phyloP scores from a whole-genome alignment of 2,113 vertebrate genomes.

The Phylloscopus trochiloides region DNA sequence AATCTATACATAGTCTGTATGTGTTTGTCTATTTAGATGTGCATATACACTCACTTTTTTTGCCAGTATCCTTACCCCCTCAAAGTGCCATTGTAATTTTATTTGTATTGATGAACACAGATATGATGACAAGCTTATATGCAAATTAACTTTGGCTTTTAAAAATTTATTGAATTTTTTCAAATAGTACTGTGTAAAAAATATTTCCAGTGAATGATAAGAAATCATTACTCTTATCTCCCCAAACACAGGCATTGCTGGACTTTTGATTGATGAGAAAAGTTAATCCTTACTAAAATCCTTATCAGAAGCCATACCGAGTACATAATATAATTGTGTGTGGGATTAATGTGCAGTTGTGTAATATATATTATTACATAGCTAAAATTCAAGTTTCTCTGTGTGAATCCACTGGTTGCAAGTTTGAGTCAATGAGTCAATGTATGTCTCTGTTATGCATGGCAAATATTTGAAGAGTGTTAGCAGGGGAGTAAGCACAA shows the following conservation, averaged over 20 bases:
- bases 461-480: background rate
- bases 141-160: background rate
- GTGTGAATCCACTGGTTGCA: background rate
- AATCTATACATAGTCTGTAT: background rate
- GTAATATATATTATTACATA: background rate
- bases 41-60: background rate
- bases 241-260: background rate
- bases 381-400: background rate
- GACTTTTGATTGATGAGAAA: background rate
- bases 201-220: background rate
- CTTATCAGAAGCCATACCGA: background rate
- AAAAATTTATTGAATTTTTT: background rate
- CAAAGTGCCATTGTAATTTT: background rate
- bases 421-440: background rate
- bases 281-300: background rate
- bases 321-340: rapidly evolving
- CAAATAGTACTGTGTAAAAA: background rate
- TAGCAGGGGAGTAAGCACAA: background rate
- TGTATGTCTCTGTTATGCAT: too few species aligned
- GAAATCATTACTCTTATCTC: background rate
- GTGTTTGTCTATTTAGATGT: background rate
- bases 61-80: background rate
- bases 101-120: background rate
- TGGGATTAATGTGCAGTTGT: background rate
- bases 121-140: background rate